These are phyloP conservation scores for Eupithecia abbreviata DNA, from an alignment of 2,888 invertebrate species.

Conservation along the genomic window DNA sequence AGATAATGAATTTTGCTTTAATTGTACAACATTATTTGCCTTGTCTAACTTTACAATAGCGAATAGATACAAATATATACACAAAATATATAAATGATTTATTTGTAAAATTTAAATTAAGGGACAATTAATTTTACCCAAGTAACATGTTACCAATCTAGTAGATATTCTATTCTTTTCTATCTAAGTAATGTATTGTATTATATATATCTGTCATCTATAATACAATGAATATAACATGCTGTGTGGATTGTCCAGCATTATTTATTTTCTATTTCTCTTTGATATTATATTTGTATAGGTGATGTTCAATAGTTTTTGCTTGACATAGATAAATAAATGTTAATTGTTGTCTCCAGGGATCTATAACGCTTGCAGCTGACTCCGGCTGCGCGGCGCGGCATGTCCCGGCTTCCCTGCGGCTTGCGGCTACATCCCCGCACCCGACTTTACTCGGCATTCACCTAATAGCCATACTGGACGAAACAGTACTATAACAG, in stretches of 20 bases:
- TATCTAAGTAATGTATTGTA: background rate
- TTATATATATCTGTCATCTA: too few relatives aligned
- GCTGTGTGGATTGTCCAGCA: too few relatives aligned
- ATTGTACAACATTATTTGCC: too few relatives aligned
- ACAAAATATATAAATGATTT: too few relatives aligned
- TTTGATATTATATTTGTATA: background rate
- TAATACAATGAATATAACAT: too few relatives aligned
- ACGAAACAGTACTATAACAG: constrained; percentile 3
- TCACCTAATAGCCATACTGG: constrained; percentile 10
- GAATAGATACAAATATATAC: too few relatives aligned
- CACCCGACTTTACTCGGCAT: constrained; percentile 20
- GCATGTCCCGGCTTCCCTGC: constrained; percentile 31
- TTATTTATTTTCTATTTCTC: too few relatives aligned
- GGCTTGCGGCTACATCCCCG: constrained; percentile 32
- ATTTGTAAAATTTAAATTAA: background rate
- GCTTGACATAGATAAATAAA: background rate
- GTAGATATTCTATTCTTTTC: background rate
- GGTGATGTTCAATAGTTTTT: background rate
- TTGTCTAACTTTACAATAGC: too few relatives aligned
- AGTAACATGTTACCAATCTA: background rate
- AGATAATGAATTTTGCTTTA: too few relatives aligned
- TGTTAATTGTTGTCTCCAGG: constrained; percentile 43
- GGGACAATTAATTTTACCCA: background rate
- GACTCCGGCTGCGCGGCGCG: constrained; percentile 21
- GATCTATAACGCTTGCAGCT: constrained; percentile 50